Percentiles rank a stretch among this genome's conserved stretches.
phyloP scores from a whole-genome alignment of 2,113 vertebrate genomes.

The Haplotaxodon microlepis region DNA sequence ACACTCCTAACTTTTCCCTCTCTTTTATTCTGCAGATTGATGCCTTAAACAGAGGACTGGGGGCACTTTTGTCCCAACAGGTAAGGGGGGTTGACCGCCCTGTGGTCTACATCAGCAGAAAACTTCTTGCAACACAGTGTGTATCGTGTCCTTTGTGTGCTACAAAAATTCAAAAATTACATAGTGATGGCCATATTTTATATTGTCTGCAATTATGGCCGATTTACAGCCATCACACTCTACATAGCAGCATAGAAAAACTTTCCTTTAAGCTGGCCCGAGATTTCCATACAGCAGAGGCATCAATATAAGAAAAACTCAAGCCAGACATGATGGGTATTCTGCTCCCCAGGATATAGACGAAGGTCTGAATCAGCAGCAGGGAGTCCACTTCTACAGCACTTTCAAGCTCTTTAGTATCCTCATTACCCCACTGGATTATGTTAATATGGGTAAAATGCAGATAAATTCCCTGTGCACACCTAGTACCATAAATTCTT shows the following conservation, averaged over 20 bases:
- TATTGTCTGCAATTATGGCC: neutral
- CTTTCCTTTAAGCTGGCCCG: neutral
- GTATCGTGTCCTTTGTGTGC: neutral
- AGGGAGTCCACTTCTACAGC: neutral
- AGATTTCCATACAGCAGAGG: neutral
- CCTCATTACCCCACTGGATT: neutral
- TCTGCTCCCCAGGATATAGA: neutral
- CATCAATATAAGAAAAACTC: neutral
- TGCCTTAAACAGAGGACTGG: neutral
- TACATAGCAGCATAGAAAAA: neutral
- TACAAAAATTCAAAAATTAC: neutral
- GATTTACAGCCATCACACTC: neutral
- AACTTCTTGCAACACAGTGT: neutral
- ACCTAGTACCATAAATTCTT: neutral
- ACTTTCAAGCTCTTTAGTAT: neutral
- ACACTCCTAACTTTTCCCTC: neutral
- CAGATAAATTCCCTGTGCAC: neutral
- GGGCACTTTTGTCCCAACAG: neutral
- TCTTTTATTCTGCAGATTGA: neutral
- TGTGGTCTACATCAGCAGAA: neutral
- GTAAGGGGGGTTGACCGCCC: neutral
- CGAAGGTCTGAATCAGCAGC: neutral
- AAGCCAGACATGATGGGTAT: neutral
- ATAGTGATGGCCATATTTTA: neutral
- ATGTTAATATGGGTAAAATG: neutral